A percentile compares a stretch with the other conserved stretches of the same genome.
Conservation (phyloP, 2,797 vertebrate species). For the Chelon auratus region DNA sequence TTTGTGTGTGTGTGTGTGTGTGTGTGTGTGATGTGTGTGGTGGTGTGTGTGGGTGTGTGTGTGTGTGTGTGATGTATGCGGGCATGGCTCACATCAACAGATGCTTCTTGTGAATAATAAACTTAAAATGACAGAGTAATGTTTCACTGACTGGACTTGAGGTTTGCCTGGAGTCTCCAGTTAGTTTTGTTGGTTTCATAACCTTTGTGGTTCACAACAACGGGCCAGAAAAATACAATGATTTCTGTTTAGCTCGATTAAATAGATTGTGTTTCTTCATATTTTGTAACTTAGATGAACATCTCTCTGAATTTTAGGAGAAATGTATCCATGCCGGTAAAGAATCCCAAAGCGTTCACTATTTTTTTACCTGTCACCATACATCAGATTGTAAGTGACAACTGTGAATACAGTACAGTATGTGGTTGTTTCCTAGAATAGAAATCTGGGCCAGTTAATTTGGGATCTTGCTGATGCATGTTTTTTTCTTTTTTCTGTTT, state of each 20-base stretch:
- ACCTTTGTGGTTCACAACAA: background rate
- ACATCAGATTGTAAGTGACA: background rate
- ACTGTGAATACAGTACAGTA: background rate
- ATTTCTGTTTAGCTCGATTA: background rate
- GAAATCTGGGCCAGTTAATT: conserved; percentile 21
- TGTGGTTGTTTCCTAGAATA: background rate
- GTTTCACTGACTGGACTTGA: background rate
- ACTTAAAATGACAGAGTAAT: background rate
- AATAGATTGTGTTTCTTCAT: background rate
- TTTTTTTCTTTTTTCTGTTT: background rate
- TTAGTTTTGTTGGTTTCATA: background rate
- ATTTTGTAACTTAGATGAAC: background rate
- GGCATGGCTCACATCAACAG: background rate
- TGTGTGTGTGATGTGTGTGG: background rate
- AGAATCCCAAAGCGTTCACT: background rate
- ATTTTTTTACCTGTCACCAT: background rate
- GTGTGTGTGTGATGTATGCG: background rate
- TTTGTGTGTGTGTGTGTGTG: background rate
- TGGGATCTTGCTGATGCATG: conserved; percentile 5
- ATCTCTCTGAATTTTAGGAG: background rate
- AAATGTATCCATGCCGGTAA: background rate
- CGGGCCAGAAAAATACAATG: background rate
- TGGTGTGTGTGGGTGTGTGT: background rate
- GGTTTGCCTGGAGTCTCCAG: background rate
- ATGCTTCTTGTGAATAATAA: background rate